phyloP scores from a whole-genome alignment of 2,113 vertebrate genomes.

The Ageneiosus marmoratus region DNA sequence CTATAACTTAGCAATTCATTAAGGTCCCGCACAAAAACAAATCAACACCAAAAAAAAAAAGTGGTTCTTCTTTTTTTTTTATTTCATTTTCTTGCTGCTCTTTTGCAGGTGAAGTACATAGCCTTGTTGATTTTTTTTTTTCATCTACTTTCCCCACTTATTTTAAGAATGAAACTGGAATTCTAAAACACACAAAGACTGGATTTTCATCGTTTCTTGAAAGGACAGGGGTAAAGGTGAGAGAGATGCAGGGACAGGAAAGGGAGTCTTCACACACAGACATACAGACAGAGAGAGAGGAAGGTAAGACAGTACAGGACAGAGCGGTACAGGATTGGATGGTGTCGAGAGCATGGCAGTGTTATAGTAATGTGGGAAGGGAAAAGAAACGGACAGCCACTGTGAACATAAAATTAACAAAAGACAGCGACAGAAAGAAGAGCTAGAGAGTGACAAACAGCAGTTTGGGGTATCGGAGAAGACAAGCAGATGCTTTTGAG shows the following conservation, averaged over 20 bases:
- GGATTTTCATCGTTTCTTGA: slow-evolving; percentile 52
- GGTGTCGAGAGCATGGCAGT: slow-evolving; percentile 38
- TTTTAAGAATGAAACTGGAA: slow-evolving; percentile 72
- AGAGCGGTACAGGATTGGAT: not conserved
- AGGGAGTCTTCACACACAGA: not conserved
- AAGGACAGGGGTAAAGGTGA: slow-evolving; percentile 15
- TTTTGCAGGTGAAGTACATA: slow-evolving; percentile 61
- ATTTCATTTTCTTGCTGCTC: slow-evolving; percentile 67
- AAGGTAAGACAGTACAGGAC: slow-evolving; percentile 2
- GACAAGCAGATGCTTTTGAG: slow-evolving; percentile 17
- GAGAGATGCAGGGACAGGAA: not conserved
- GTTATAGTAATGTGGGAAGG: slow-evolving; percentile 68
- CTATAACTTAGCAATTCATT: slow-evolving; percentile 54
- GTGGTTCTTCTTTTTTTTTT: slow-evolving; percentile 73
- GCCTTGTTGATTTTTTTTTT: slow-evolving; percentile 61
- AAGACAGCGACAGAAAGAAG: slow-evolving; percentile 40
- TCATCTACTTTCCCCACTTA: slow-evolving; percentile 55
- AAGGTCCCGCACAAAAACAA: slow-evolving; percentile 66
- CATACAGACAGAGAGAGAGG: not conserved
- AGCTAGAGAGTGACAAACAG: not conserved
- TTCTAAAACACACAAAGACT: slow-evolving; percentile 74
- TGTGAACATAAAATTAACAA: slow-evolving; percentile 48
- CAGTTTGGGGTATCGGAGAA: not conserved
- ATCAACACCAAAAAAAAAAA: slow-evolving; percentile 72
- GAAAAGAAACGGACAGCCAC: slow-evolving; percentile 46